Percentiles rank a stretch among this genome's conserved stretches.
These are phyloP conservation scores for Sycophila texana DNA, from an alignment of 2,888 invertebrate species.

Conservation along the genomic window DNA sequence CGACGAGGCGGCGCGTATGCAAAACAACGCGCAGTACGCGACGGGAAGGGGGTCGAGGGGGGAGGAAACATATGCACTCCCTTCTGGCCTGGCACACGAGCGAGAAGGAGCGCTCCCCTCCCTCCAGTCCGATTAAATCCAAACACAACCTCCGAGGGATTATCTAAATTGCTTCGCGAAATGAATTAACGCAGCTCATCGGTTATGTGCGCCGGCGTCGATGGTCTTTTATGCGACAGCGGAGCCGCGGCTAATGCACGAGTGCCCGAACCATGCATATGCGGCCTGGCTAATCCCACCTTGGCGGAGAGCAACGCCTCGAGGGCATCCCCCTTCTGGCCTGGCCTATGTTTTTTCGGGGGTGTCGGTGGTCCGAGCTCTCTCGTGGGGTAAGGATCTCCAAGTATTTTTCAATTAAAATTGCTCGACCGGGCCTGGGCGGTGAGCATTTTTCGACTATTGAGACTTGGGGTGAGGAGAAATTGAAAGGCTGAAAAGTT, in stretches of 20 bases:
- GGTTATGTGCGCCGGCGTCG: constrained; percentile 44
- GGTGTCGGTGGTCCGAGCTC: neutral
- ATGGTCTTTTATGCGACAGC: constrained; percentile 19
- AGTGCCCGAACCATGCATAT: neutral
- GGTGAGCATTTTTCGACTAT: neutral
- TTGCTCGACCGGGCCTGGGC: neutral
- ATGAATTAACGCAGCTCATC: constrained; percentile 71
- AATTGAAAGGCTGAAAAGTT: neutral
- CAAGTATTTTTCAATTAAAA: constrained; percentile 42
- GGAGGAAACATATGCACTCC: constrained; percentile 63
- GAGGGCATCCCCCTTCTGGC: neutral
- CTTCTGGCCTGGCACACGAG: constrained; percentile 28
- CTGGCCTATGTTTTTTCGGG: constrained; percentile 8
- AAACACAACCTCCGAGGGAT: constrained; percentile 70
- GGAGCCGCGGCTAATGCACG: too few species aligned
- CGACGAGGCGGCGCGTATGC: constrained; percentile 39
- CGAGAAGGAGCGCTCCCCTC: neutral
- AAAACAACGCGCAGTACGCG: neutral
- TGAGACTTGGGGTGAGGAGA: too few species aligned
- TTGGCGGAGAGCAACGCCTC: neutral
- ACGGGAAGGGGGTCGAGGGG: neutral
- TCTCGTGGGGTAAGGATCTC: neutral
- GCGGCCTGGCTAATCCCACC: constrained; percentile 22
- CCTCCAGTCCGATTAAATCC: constrained; percentile 68
- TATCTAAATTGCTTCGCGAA: constrained; percentile 73